Evolutionary conservation across 2,113 vertebrate species (phyloP).

Genomic region (Sylvietta virens): DNA sequence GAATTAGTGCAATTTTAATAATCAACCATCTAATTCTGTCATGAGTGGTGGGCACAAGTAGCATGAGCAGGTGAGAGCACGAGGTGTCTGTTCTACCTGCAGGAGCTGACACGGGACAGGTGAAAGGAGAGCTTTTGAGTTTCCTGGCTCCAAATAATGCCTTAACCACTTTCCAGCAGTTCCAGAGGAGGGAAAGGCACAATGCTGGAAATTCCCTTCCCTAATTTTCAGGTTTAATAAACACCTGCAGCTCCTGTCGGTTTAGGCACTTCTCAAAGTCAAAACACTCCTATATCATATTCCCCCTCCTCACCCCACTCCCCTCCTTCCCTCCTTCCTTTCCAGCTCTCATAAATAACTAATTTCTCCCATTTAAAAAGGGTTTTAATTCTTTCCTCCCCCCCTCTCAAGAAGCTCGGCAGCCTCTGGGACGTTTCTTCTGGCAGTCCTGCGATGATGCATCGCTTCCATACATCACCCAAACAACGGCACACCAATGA

Average conservation of each 20-base stretch:
- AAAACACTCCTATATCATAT: not conserved
- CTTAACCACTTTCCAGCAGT: not conserved
- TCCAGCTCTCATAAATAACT: not conserved
- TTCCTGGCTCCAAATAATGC: not conserved
- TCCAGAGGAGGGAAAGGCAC: not conserved
- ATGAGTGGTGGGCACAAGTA: not conserved
- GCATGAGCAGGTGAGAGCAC: not conserved
- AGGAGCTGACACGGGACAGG: rapidly evolving
- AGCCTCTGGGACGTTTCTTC: not conserved
- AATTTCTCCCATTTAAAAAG: not conserved
- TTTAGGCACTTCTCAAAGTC: not conserved
- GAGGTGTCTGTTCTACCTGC: rapidly evolving
- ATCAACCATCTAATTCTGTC: not conserved
- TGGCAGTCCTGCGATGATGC: not conserved
- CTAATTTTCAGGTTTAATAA: not conserved
- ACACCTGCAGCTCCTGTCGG: not conserved
- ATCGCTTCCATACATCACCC: not conserved
- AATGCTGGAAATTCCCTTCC: not conserved
- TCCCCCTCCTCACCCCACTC: not conserved
- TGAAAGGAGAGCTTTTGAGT: rapidly evolving
- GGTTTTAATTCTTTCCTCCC: not conserved
- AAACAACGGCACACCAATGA: not conserved
- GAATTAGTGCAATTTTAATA: not conserved
- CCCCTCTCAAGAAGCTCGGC: not conserved
- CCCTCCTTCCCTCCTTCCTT: not conserved